These are phyloP conservation scores for Rhinoraja longicauda DNA, from an alignment of 2,797 vertebrate genomes.

Conservation along the genomic window DNA sequence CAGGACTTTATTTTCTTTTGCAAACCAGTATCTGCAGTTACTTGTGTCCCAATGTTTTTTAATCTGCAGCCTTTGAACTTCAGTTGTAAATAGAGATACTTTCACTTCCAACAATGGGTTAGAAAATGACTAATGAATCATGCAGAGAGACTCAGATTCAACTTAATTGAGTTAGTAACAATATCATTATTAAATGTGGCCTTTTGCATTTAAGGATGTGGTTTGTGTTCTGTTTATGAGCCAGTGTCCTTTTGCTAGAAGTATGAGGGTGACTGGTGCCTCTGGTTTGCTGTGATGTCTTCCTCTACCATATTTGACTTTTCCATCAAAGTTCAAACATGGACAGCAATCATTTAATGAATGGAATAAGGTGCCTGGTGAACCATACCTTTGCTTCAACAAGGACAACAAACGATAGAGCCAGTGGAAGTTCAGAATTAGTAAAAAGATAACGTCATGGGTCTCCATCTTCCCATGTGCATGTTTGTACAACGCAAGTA, in stretches of 20 bases:
- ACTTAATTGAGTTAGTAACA: neutral
- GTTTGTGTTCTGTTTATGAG: neutral
- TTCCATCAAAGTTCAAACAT: neutral
- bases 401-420: neutral
- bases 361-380: neutral
- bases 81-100: neutral
- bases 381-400: neutral
- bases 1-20: too few species aligned
- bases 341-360: neutral
- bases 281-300: neutral
- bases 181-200: neutral
- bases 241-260: neutral
- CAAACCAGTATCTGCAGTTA: too few species aligned
- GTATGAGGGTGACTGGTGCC: neutral
- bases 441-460: neutral
- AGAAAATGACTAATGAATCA: neutral
- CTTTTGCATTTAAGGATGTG: neutral
- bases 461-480: neutral
- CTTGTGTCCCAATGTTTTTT: neutral
- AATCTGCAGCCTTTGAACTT: neutral
- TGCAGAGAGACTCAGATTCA: neutral
- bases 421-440: neutral
- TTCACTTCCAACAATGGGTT: neutral
- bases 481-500: neutral
- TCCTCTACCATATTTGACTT: too few species aligned